Evolutionary conservation across 2,113 vertebrate species (phyloP).

Genomic region (Ictidomys tridecemlineatus): DNA sequence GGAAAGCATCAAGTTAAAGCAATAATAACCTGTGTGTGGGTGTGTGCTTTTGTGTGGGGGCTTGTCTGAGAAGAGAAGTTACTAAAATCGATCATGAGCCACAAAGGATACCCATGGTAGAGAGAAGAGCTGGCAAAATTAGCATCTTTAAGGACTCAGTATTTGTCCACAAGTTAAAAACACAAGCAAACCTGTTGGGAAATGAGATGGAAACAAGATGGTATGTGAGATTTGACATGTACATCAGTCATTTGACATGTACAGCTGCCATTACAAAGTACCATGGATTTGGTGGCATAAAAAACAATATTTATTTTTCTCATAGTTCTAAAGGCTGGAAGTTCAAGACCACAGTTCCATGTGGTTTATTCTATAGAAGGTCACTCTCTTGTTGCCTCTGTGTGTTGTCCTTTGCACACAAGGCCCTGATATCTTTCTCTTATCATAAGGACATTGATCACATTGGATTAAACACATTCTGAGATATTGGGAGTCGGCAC

Average conservation of each 20-base stretch:
- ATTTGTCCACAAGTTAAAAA: background rate
- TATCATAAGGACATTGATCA: background rate
- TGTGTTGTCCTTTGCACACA: rapidly evolving
- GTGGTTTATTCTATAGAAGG: background rate
- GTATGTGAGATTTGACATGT: background rate
- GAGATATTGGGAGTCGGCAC: background rate
- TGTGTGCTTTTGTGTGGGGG: background rate
- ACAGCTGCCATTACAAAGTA: background rate
- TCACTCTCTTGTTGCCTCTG: background rate
- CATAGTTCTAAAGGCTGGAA: background rate
- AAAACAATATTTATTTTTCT: background rate
- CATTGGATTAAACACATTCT: background rate
- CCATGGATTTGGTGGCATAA: background rate
- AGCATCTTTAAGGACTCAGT: background rate
- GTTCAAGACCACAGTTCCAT: background rate
- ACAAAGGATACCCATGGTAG: background rate
- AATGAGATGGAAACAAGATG: background rate
- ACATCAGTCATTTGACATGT: background rate
- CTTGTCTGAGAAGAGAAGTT: background rate
- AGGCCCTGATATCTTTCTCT: background rate
- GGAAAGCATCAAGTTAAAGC: background rate
- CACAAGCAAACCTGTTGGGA: background rate
- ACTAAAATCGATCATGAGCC: background rate
- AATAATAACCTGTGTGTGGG: background rate
- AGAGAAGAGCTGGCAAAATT: background rate